Percentiles rank a stretch among this genome's conserved stretches.
These are phyloP conservation scores for Chlorocebus sabaeus DNA, from an alignment of 2,113 vertebrate genomes.

Conservation along the genomic window DNA sequence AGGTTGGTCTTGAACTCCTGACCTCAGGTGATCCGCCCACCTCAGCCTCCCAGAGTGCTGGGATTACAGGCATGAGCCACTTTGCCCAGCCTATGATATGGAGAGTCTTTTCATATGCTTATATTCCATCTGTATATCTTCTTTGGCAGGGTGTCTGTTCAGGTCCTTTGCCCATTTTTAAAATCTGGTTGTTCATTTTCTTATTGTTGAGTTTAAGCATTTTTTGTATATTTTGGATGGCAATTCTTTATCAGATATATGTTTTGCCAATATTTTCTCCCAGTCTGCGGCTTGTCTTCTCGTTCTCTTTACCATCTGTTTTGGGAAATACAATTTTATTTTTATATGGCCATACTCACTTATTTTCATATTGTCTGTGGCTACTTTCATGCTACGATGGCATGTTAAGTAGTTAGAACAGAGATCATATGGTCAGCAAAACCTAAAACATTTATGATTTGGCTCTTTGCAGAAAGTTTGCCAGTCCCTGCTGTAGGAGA, in stretches of 20 bases:
- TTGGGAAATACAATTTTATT: conserved; percentile 8
- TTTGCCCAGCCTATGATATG: fast-evolving
- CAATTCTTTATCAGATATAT: not conserved
- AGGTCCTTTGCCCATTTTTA: not conserved
- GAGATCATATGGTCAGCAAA: not conserved
- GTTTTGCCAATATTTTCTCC: not conserved
- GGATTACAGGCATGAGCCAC: too few species aligned
- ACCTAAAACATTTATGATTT: not conserved
- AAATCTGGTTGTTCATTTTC: not conserved
- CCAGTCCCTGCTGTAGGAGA: not conserved
- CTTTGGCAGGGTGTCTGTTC: not conserved
- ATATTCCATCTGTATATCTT: not conserved
- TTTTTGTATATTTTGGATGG: not conserved
- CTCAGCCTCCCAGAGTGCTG: not conserved
- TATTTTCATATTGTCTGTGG: not conserved
- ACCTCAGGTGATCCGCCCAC: not conserved
- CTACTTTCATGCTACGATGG: not conserved
- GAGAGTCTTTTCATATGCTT: not conserved
- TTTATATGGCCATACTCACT: not conserved
- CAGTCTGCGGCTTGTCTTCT: not conserved
- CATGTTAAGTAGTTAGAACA: not conserved
- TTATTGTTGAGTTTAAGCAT: not conserved
- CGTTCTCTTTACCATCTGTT: not conserved
- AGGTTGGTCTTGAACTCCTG: not conserved
- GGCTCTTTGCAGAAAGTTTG: not conserved